Evolutionary conservation across 1,140 invertebrate species (phyloP).

Genomic region (Drosophila lacteicornis): DNA sequence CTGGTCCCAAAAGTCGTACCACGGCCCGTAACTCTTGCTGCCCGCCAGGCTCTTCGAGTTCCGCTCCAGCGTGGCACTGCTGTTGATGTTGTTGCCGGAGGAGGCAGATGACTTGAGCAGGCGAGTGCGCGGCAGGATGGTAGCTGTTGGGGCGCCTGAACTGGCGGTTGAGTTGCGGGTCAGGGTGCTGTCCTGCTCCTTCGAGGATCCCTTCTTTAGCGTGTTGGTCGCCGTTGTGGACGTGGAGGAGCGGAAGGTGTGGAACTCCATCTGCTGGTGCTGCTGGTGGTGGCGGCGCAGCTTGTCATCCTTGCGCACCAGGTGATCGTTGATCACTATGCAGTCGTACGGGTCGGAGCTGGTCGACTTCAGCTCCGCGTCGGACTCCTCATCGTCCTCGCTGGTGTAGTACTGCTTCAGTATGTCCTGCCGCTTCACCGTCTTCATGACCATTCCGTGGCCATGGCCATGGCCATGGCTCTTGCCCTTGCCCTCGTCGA

Average conservation of each 20-base stretch:
- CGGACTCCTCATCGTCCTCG: constrained; percentile 79
- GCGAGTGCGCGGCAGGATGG: constrained; percentile 90
- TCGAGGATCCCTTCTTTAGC: constrained; percentile 67
- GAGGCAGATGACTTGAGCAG: constrained; percentile 84
- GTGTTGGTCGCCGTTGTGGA: constrained; percentile 61
- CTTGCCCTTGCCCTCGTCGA: constrained; percentile 81
- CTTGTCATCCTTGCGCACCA: constrained; percentile 86
- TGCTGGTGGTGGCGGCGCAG: constrained; percentile 76
- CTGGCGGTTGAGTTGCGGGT: constrained; percentile 69
- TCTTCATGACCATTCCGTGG: constrained; percentile 88
- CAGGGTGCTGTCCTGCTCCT: constrained; percentile 71
- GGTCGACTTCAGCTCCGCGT: constrained; percentile 86
- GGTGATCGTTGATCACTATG: constrained; percentile 90
- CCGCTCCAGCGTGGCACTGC: constrained; percentile 71
- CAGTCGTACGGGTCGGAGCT: constrained; percentile 90
- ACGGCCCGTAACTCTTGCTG: constrained; percentile 91
- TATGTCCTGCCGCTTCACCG: constrained; percentile 89
- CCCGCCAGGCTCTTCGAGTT: constrained; percentile 68
- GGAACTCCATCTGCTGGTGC: constrained; percentile 85
- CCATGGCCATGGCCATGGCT: constrained; percentile 66
- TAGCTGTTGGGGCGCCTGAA: constrained; percentile 83
- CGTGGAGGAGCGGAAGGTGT: constrained; percentile 84
- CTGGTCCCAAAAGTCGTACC: constrained; percentile 93
- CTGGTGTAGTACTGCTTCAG: constrained; percentile 88
- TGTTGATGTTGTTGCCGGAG: constrained; percentile 54